Evolutionary conservation across 2,888 invertebrate genomes (phyloP).

Genomic region (Philereme vetulata): DNA sequence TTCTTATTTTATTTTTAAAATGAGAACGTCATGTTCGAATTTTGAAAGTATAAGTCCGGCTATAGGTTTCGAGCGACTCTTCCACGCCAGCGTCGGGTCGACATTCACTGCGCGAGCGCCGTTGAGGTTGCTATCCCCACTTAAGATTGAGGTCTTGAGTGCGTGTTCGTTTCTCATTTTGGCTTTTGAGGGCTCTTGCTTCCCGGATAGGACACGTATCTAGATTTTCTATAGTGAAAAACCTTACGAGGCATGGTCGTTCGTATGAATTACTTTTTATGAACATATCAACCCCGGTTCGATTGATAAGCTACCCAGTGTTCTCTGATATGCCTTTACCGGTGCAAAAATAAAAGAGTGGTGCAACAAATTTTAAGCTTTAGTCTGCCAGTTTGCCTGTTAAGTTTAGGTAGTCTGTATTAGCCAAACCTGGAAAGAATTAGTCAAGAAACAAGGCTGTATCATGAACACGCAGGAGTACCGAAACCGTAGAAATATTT

Average conservation of each 20-base stretch:
- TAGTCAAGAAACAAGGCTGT: no score
- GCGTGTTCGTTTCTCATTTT: conserved; percentile 37
- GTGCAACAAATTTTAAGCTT: no score
- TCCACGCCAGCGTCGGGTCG: conserved; percentile 25
- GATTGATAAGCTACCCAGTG: no score
- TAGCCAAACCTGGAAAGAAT: no score
- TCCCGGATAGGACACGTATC: conserved; percentile 33
- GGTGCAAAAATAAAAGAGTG: no score
- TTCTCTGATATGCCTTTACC: no score
- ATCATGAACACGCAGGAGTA: no score
- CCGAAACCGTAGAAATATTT: no score
- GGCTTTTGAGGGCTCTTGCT: conserved; percentile 39
- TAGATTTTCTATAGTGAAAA: conserved; percentile 24
- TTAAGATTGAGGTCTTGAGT: conserved; percentile 36
- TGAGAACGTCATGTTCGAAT: conserved; percentile 36
- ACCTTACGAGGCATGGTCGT: neutral
- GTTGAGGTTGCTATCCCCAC: conserved; percentile 32
- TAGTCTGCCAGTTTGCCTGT: no score
- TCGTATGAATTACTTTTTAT: neutral
- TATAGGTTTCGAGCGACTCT: conserved; percentile 31
- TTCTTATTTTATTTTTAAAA: conserved; percentile 20
- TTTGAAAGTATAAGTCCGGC: conserved; percentile 33
- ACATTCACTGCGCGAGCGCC: conserved; percentile 30
- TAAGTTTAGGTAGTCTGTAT: no score
- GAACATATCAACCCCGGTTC: no score